Evolutionary conservation across 2,113 vertebrate genomes (phyloP).

Genomic region (Podilymbus podiceps): DNA sequence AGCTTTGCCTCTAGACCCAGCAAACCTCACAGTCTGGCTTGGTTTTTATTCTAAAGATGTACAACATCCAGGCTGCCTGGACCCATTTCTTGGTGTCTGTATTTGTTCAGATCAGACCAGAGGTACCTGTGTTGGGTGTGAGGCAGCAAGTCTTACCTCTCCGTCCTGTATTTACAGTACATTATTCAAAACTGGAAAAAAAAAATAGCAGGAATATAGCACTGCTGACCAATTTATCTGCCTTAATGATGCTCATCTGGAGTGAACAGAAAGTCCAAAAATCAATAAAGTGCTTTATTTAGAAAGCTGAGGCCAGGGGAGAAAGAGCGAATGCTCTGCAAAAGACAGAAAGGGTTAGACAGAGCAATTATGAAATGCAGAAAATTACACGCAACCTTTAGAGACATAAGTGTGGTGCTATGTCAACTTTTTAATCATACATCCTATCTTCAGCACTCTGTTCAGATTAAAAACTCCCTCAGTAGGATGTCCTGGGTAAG

Average conservation of each 20-base stretch:
- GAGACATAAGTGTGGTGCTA: background rate
- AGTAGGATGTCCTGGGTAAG: background rate
- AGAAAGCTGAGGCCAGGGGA: constrained; percentile 2
- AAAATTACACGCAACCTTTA: background rate
- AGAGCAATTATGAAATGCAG: background rate
- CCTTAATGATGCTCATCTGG: background rate
- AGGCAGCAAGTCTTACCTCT: background rate
- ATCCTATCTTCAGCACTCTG: background rate
- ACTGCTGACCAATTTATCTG: background rate
- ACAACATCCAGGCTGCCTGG: background rate
- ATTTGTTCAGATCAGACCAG: background rate
- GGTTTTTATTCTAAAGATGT: background rate
- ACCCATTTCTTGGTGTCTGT: background rate
- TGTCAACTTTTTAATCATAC: background rate
- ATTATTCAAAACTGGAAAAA: background rate
- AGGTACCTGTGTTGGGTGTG: rapidly evolving
- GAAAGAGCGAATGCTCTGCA: background rate
- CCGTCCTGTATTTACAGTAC: background rate
- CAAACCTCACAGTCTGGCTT: background rate
- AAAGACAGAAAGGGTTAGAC: background rate
- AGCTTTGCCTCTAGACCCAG: background rate
- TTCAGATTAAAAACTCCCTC: background rate
- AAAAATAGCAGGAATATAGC: background rate
- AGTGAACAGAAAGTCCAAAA: background rate
- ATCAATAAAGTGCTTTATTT: constrained; percentile 35